These are phyloP conservation scores for Clinocottus analis DNA, from an alignment of 2,113 vertebrate species.

Conservation along the genomic window DNA sequence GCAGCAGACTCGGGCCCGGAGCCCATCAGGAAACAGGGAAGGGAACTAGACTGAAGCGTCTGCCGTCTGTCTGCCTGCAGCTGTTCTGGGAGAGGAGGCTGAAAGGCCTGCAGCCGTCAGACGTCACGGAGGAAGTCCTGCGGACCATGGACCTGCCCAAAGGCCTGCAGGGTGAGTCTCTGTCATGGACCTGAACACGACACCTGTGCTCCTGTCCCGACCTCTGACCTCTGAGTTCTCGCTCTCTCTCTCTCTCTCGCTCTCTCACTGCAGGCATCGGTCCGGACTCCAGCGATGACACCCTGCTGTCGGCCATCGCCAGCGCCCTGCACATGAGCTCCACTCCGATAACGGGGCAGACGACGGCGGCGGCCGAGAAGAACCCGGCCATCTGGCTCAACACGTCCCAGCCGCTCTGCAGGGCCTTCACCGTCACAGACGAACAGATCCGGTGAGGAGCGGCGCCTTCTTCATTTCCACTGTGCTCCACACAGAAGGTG, in stretches of 20 bases:
- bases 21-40: background rate
- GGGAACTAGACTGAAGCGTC: background rate
- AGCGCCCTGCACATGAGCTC: constrained; percentile 95
- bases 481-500: too few species aligned
- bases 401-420: constrained; percentile 91
- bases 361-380: constrained; percentile 90
- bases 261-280: constrained; percentile 83
- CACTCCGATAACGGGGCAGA: constrained; percentile 90
- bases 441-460: constrained; percentile 89
- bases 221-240: constrained; percentile 12
- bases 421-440: constrained; percentile 92
- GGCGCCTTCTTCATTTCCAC: background rate
- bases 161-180: constrained; percentile 89
- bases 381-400: constrained; percentile 95
- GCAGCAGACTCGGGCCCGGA: background rate
- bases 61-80: constrained; percentile 70
- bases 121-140: constrained; percentile 89
- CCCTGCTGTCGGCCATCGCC: constrained; percentile 90
- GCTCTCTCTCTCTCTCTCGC: background rate
- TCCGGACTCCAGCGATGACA: constrained; percentile 88
- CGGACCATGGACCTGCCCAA: constrained; percentile 91
- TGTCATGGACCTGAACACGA: background rate
- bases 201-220: background rate
- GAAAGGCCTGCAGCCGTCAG: constrained; percentile 89
- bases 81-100: constrained; percentile 94